Percentiles rank a stretch among this genome's conserved stretches.
Conservation (phyloP, 2,797 vertebrate genomes). For the Anguilla pacifica region DNA sequence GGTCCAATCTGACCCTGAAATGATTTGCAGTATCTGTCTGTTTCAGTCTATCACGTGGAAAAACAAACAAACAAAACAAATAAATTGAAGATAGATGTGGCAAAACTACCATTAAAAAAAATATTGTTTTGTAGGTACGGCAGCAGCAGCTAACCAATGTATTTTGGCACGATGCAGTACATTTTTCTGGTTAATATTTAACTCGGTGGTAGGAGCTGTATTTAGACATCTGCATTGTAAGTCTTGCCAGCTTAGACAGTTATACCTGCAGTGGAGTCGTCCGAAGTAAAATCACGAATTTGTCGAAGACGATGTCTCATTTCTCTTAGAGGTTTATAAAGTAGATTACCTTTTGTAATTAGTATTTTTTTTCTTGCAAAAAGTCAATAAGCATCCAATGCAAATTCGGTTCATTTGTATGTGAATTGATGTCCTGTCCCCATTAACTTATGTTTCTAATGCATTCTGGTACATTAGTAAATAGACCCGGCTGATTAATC, state of each 20-base stretch:
- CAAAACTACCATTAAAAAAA: not conserved
- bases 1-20: not conserved
- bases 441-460: slow-evolving; percentile 99
- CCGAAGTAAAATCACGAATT: slow-evolving; percentile 66
- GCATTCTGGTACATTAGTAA: slow-evolving; percentile 95
- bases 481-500: slow-evolving; percentile 97
- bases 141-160: not conserved
- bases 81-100: not conserved
- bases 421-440: slow-evolving; percentile 99
- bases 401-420: slow-evolving; percentile 99
- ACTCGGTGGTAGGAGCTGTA: slow-evolving; percentile 37
- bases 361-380: slow-evolving; percentile 84
- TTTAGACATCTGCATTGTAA: slow-evolving; percentile 55
- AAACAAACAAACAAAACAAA: not conserved
- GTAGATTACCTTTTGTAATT: slow-evolving; percentile 94
- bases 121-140: not conserved
- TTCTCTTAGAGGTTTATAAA: slow-evolving; percentile 84
- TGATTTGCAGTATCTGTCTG: not conserved
- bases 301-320: slow-evolving; percentile 78
- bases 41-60: not conserved
- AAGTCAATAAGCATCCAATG: slow-evolving; percentile 94
- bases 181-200: not conserved
- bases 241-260: slow-evolving; percentile 66
- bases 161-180: not conserved
- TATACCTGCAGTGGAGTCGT: slow-evolving; percentile 66